Conservation (phyloP, 2,113 vertebrate genomes). For the Piliocolobus tephrosceles region DNA sequence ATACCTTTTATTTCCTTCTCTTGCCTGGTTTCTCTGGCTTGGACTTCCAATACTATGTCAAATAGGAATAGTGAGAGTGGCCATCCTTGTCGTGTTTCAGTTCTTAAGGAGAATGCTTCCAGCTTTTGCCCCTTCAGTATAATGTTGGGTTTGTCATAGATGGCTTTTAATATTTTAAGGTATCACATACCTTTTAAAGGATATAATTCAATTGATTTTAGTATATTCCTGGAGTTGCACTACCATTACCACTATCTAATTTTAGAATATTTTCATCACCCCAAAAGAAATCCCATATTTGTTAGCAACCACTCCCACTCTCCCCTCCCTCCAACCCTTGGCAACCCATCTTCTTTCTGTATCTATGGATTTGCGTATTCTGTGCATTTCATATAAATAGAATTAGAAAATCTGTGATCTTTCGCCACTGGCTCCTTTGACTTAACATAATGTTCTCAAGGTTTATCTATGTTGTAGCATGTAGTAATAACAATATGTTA, state of each 20-base stretch:
- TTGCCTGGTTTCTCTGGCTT: too few relatives aligned
- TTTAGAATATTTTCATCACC: neutral
- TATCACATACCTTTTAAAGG: neutral
- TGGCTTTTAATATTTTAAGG: too few relatives aligned
- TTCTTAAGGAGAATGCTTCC: too few relatives aligned
- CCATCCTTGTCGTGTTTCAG: too few relatives aligned
- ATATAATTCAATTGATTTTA: neutral
- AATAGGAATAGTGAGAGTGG: too few relatives aligned
- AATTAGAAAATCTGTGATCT: neutral
- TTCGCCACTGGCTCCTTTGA: neutral
- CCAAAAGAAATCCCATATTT: neutral
- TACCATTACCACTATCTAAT: neutral
- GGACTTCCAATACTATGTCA: too few relatives aligned
- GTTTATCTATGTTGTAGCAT: neutral
- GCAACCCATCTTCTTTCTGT: neutral
- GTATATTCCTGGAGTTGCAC: neutral
- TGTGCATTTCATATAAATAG: neutral
- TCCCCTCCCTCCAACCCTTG: neutral
- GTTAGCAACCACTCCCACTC: neutral
- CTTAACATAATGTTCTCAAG: neutral
- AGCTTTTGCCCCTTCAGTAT: too few relatives aligned
- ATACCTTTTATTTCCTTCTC: too few relatives aligned
- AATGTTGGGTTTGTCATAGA: too few relatives aligned
- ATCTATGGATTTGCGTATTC: neutral
- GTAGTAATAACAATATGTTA: neutral